Evolutionary conservation across 2,797 vertebrate species (phyloP), one percentile per base, ranked within the genome.

Genomic region (Macroramphosus scolopax): DNA sequence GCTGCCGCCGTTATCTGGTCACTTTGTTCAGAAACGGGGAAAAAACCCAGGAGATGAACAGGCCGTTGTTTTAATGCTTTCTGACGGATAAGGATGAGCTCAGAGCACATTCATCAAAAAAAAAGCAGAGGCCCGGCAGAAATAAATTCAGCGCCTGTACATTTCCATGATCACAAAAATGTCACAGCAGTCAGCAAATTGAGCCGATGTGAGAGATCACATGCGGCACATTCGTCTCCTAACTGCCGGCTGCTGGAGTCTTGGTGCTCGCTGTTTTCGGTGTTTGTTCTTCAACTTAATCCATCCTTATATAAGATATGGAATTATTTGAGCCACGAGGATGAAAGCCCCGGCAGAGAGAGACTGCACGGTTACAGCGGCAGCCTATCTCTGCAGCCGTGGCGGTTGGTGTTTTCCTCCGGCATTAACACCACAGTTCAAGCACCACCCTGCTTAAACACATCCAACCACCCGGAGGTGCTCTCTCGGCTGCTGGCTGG

Each of bases 131-230:
- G 36, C 50, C 45, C 18, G 5, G 44, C 13, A 8, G 68, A 56
- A 59, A 68, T 75, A 75, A 77, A 80, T 80, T 40, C 62, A 41
- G 51, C 39, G 5, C 1, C 49, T 67, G 68, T 66, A 60, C 65
- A 70, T 74, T 78, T 62, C 41, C 33, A 61, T 37, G 42, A 77
- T 77, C 68, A 69, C 55, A 77, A 40, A 81, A 82, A 79, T 73
- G 76, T 76, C 79, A 72, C 37, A 49, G 69, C 61, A 70, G 80
- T 78, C 76, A 69, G 80, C 51, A 68, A 77, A 82, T 51, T 53
- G 77, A 78, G 58, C 60, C 62, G 41, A 46, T 10, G 33, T 2
- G 39, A 51, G 40, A 62, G 75, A 72, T 53, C 24, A 55, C 44
- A 45, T 4, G 45, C 46, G n/a, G 49, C 47, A 63, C 58, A 69